Conservation (phyloP, 2,113 vertebrate genomes). For the Actenoides lindsayi region DNA sequence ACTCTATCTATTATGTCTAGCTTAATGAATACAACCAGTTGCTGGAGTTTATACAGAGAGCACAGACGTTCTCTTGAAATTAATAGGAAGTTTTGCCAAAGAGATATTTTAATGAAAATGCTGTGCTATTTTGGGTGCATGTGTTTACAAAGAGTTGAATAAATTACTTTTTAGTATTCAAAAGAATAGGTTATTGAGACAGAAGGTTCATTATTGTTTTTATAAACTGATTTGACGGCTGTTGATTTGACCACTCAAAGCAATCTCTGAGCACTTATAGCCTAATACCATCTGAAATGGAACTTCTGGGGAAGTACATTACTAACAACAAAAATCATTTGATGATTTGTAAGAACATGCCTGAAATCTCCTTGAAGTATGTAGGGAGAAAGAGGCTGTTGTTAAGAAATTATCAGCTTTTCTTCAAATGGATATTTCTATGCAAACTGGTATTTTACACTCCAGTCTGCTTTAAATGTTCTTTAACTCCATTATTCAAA, state of each 20-base stretch:
- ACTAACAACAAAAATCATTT: background rate
- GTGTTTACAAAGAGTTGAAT: background rate
- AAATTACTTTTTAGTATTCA: background rate
- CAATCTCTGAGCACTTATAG: background rate
- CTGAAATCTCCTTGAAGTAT: background rate
- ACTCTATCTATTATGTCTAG: background rate
- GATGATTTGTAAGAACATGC: background rate
- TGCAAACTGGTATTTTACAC: background rate
- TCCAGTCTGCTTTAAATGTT: background rate
- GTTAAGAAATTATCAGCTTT: background rate
- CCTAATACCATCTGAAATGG: background rate
- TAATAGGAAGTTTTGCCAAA: background rate
- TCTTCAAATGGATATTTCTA: background rate
- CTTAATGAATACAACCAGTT: background rate
- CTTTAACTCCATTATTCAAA: background rate
- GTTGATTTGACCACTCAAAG: background rate
- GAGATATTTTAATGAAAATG: background rate
- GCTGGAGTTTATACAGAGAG: background rate
- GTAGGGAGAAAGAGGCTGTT: background rate
- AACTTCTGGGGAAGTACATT: background rate
- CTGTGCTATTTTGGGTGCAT: background rate
- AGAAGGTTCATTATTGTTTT: background rate
- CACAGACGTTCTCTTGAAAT: background rate
- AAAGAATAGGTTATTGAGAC: background rate
- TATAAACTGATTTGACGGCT: background rate